A percentile compares a stretch with the other conserved stretches of the same genome.
These are phyloP conservation scores for Philereme transversata DNA, from an alignment of 2,888 invertebrate genomes.

Conservation along the genomic window DNA sequence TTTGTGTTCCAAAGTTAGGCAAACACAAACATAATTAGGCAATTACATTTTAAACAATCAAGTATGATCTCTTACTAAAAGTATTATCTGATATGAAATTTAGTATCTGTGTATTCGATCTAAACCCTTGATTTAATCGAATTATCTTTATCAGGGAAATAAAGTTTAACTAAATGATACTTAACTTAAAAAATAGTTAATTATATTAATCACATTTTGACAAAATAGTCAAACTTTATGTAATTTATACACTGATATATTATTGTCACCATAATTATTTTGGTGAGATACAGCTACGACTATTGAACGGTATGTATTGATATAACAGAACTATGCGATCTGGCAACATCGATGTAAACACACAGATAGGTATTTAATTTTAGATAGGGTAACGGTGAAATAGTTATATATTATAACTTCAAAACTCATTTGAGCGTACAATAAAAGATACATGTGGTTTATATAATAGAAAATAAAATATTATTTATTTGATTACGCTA, in stretches of 20 bases:
- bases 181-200: constrained; percentile 47
- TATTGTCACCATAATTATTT: constrained; percentile 78
- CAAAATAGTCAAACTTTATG: constrained; percentile 44
- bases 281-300: constrained; percentile 66
- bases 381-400: constrained; percentile 3
- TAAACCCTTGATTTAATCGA: constrained; percentile 32
- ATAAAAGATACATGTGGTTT: neutral
- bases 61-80: constrained; percentile 42
- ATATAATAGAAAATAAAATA: neutral
- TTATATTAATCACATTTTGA: constrained; percentile 51
- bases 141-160: constrained; percentile 7
- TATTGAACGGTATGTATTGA: constrained; percentile 1
- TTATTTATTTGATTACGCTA: neutral
- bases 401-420: neutral
- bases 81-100: constrained; percentile 66
- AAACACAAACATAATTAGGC: constrained; percentile 38
- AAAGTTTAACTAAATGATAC: constrained; percentile 13
- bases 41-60: constrained; percentile 13
- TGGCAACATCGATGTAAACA: constrained; percentile 15
- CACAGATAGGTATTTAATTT: constrained; percentile 5
- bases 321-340: constrained; percentile 7
- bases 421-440: neutral
- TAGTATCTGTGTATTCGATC: constrained; percentile 41
- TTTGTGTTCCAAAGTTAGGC: constrained; percentile 34
- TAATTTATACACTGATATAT: constrained; percentile 79